Base-by-base conservation (phyloP, 2,888 invertebrate species). In the Bembecia ichneumoniformis region DNA sequence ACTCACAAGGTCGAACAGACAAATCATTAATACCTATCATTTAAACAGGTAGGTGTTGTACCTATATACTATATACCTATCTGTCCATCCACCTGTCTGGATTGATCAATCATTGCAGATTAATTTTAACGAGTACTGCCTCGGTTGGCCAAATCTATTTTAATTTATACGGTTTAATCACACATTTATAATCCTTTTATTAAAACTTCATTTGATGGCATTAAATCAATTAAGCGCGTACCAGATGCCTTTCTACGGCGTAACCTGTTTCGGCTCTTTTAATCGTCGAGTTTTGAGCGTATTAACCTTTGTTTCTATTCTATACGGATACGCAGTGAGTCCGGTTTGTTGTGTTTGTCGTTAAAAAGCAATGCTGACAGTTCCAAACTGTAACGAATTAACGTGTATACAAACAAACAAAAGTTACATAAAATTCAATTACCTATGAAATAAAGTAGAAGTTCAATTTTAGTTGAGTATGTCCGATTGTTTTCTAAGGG, bases 191-290 rank as follows among this genome's bases (percentile, higher is more conserved):
- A 44, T 40, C 40, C 40, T 61, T 64, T 68, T 67, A 78, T 79
- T 74, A 73, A 62, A 68, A 72, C 70, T 71, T 69, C 73, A 72
- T 72, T 74, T 67, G 74, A 77, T 74, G 75, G 70, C 64, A 72
- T 80, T 53, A 51, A 51, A 77, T 78, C 79, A 82, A 83, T 83
- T 83, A 82, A 44, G 77, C 76, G 68, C 74, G 79, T 74, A 77
- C 80, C 81, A 82, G 80, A 81, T 82, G 82, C 78, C 77, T 74
- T 69, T 71, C 74, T 69, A 73, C 69, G 51, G 66, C 11, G 60
- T 75, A 82, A 83, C 84, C 82, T 69, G 84, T 83, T 84, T 75
- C 74, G 75, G 67, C 59, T 64, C 72, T 73, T 76, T 74, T 78
- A 75, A 77, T 71, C 68, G 66, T 52, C 52, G 58, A 61, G 60